These are phyloP conservation scores for Phalacrocorax brasilianus DNA, from an alignment of 2,113 vertebrate genomes.

Conservation along the genomic window DNA sequence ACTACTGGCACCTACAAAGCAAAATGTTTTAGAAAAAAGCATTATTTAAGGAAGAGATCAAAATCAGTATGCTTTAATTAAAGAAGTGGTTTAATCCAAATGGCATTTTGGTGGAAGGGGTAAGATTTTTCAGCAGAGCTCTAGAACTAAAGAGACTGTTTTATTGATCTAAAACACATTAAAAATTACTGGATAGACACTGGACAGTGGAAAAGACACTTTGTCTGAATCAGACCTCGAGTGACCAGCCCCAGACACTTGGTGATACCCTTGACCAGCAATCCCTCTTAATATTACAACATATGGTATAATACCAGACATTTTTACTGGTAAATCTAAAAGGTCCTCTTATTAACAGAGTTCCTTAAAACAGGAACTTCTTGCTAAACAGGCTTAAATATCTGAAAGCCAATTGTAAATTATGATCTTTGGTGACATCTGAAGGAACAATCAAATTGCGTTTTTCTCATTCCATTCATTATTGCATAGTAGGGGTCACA, in stretches of 20 bases:
- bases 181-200: background rate
- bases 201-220: background rate
- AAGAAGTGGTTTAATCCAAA: background rate
- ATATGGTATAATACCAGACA: background rate
- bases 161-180: background rate
- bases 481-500: background rate
- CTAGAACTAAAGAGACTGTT: background rate
- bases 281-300: background rate
- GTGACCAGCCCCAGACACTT: background rate
- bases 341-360: background rate
- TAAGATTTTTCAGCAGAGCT: background rate
- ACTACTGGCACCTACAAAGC: background rate
- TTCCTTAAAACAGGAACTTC: background rate
- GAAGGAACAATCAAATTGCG: background rate
- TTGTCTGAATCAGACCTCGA: background rate
- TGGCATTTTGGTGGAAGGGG: background rate
- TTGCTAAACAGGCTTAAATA: background rate
- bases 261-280: background rate
- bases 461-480: background rate
- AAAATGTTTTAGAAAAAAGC: background rate
- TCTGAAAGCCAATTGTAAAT: background rate
- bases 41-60: background rate
- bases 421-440: background rate
- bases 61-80: background rate
- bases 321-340: background rate